A percentile compares a stretch with the other conserved stretches of the same genome.
phyloP scores from a whole-genome alignment of 2,797 vertebrate genomes.

The Clarias platycephalus region DNA sequence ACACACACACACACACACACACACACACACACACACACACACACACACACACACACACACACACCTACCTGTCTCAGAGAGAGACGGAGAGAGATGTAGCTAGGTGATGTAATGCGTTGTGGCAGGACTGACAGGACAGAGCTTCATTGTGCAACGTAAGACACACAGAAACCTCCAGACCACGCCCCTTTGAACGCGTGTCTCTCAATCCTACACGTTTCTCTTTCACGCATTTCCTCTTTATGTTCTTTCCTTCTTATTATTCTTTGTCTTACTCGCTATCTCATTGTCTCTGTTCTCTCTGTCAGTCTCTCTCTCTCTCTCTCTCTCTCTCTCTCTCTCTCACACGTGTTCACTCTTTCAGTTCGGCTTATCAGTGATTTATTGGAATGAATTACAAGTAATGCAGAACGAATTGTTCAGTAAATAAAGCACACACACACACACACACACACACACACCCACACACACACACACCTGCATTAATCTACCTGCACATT shows the following conservation, averaged over 20 bases:
- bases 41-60: too few relatives aligned
- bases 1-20: too few relatives aligned
- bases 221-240: background rate
- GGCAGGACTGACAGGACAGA: conserved; percentile 3
- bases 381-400: too few relatives aligned
- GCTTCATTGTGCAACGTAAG: background rate
- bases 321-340: background rate
- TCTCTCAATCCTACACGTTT: background rate
- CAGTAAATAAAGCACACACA: too few relatives aligned
- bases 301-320: background rate
- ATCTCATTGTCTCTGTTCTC: background rate
- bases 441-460: too few relatives aligned
- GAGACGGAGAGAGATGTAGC: background rate
- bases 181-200: background rate
- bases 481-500: too few relatives aligned
- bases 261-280: background rate
- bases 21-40: too few relatives aligned
- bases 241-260: background rate
- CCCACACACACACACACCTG: too few relatives aligned
- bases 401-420: too few relatives aligned
- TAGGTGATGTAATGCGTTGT: background rate
- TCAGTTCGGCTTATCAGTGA: too few relatives aligned
- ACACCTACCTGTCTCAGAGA: too few relatives aligned
- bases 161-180: background rate
- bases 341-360: background rate